A percentile compares a stretch with the other conserved stretches of the same genome.
Conservation (phyloP, 2,113 vertebrate genomes). For the Lycocorax pyrrhopterus region DNA sequence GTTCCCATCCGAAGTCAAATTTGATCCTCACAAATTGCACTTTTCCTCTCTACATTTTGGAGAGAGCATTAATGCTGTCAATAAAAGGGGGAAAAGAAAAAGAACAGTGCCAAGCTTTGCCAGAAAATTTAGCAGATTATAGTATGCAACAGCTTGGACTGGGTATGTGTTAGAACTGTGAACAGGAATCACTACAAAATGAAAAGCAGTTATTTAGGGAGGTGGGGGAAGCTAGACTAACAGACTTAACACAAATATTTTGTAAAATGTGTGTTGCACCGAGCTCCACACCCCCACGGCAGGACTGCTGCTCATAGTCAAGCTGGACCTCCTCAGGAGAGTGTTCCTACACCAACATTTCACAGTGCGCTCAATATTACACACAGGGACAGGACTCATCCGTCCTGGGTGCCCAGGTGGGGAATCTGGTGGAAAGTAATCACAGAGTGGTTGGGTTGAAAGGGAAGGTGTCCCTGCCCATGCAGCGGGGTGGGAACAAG, state of each 20-base stretch:
- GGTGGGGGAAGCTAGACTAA: not conserved
- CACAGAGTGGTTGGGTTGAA: not conserved
- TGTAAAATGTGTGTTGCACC: not conserved
- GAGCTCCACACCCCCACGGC: fast-evolving
- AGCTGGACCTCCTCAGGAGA: not conserved
- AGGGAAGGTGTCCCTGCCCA: too few relatives aligned
- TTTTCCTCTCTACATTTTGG: not conserved
- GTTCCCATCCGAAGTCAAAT: not conserved
- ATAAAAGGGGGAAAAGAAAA: not conserved
- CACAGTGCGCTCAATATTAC: fast-evolving
- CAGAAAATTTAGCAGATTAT: not conserved
- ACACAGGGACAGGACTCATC: not conserved
- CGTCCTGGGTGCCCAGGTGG: not conserved
- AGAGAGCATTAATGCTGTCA: not conserved
- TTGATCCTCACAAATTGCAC: not conserved
- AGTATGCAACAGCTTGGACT: slow-evolving; percentile 10
- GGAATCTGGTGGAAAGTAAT: not conserved
- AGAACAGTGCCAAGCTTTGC: not conserved
- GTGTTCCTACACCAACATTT: not conserved
- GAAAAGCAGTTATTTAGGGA: not conserved
- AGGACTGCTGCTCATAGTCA: not conserved
- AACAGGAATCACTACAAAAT: not conserved
- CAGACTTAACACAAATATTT: not conserved
- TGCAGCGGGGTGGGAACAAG: not conserved
- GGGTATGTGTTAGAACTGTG: not conserved